Evolutionary conservation across 2,888 invertebrate species (phyloP).

Genomic region (Oasisia sp.): DNA sequence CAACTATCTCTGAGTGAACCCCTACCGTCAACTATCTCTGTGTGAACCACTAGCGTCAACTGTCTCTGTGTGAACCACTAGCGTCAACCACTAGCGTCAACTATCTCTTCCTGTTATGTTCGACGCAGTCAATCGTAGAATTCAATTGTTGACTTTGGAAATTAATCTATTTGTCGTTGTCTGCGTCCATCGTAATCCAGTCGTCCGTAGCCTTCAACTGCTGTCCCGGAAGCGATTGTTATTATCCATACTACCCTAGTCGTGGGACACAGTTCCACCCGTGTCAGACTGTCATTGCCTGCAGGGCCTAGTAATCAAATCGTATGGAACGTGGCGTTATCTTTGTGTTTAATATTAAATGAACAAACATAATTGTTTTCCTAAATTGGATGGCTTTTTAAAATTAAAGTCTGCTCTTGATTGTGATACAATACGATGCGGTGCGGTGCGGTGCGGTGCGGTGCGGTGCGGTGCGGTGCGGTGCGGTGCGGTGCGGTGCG

Average conservation of each 20-base stretch:
- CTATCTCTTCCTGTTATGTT: too few relatives aligned
- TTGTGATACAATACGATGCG: background rate
- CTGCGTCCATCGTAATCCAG: background rate
- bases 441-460: too few relatives aligned
- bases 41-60: too few relatives aligned
- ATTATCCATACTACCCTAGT: background rate
- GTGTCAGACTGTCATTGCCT: background rate
- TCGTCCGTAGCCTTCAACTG: background rate
- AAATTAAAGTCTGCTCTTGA: background rate
- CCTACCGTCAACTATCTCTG: too few relatives aligned
- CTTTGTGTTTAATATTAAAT: background rate
- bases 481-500: too few relatives aligned
- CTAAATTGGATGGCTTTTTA: background rate
- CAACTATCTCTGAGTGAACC: too few relatives aligned
- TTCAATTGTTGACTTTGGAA: too few relatives aligned
- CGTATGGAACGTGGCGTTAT: background rate
- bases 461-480: too few relatives aligned
- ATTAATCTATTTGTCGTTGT: too few relatives aligned
- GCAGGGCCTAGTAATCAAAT: background rate
- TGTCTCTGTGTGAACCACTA: background rate
- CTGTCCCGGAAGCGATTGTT: background rate
- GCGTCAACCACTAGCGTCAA: too few relatives aligned
- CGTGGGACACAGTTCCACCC: background rate
- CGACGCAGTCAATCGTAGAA: too few relatives aligned
- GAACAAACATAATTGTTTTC: background rate